Evolutionary conservation across 2,113 vertebrate species (phyloP).

Genomic region (Chloebia gouldiae): DNA sequence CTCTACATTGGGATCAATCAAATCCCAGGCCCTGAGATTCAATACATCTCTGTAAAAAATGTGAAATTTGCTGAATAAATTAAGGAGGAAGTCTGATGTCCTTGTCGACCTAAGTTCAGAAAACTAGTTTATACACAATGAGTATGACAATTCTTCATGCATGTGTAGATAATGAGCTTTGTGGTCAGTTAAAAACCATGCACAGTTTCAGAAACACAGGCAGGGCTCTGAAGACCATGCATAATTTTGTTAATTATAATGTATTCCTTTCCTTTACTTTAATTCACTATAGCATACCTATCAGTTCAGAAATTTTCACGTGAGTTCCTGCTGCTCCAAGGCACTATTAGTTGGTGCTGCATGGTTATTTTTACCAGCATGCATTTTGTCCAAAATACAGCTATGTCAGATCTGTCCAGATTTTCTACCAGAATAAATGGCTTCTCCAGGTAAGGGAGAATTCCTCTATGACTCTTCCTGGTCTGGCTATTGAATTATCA

Average conservation of each 20-base stretch:
- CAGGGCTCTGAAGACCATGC: neutral
- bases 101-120: constrained; percentile 49
- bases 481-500: neutral
- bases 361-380: neutral
- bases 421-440: neutral
- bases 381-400: neutral
- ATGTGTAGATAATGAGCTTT: neutral
- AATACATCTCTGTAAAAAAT: constrained; percentile 55
- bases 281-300: neutral
- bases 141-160: neutral
- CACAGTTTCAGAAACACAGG: neutral
- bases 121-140: neutral
- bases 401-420: neutral
- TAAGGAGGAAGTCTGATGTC: constrained; percentile 39
- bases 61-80: constrained; percentile 68
- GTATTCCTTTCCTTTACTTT: neutral
- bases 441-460: neutral
- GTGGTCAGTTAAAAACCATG: neutral
- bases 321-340: neutral
- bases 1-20: constrained; percentile 66
- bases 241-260: neutral
- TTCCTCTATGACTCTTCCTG: neutral
- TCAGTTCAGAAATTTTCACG: neutral
- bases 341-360: neutral
- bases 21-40: constrained; percentile 34